Base-by-base conservation (phyloP, 2,113 vertebrate species). In the Brachyhypopomus gauderio region DNA sequence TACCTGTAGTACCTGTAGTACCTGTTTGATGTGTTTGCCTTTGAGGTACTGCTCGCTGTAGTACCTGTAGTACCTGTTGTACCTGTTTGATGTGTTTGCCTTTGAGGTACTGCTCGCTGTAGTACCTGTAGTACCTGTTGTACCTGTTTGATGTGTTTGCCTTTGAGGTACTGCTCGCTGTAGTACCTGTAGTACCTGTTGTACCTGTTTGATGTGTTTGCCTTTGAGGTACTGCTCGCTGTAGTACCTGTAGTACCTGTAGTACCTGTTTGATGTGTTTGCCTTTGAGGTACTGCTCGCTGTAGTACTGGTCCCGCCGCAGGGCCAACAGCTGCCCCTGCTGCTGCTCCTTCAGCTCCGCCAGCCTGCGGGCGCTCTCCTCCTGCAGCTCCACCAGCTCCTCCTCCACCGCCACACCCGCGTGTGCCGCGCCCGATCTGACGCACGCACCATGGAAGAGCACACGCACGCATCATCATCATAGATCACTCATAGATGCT, bases 1-100 rank as follows among this genome's bases (percentile, higher is more conserved):
- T n/a, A n/a, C n/a, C n/a, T n/a, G n/a, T n/a, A n/a, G n/a, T n/a
- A n/a, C n/a, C n/a, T n/a, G n/a, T n/a, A n/a, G n/a, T n/a, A n/a
- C n/a, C n/a, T n/a, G n/a, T n/a, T n/a, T n/a, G 87, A 98, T 96
- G 87, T 98, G 98, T 71, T 98, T 97, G 75, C 95, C 91, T 75
- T 99, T 99, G 93, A 97, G 97, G 91, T 98, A 98, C 89, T 98
- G 98, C 56, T 99, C 96, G 45, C 97, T 98, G 87, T 98, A 99
- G 89, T 98, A 99, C 85, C n/a, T n/a, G n/a, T n/a, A n/a, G n/a
- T n/a, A n/a, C n/a, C n/a, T n/a, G n/a, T n/a, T n/a, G n/a, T n/a
- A n/a, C n/a, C n/a, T n/a, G n/a, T n/a, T n/a, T n/a, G 87, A 98
- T 96, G 87, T 98, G 98, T 71, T 98, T 97, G 75, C 95, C 91